Conservation (phyloP, 2,888 invertebrate genomes). For the Argynnis bischoffii region DNA sequence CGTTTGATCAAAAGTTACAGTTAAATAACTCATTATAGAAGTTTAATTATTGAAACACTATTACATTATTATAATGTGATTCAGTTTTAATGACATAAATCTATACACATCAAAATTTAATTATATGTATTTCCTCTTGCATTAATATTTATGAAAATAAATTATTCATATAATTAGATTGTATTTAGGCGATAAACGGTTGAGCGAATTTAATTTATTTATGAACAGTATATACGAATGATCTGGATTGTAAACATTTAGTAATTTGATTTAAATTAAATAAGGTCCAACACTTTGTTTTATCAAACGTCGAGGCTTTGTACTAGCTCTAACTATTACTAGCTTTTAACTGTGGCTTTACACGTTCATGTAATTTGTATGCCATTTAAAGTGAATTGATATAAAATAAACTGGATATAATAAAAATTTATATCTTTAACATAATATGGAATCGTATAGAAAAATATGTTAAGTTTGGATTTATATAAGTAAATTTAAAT, state of each 20-base stretch:
- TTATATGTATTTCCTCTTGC: constrained; percentile 29
- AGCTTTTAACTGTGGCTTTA: too few relatives aligned
- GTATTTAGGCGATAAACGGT: constrained; percentile 39
- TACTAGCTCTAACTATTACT: too few relatives aligned
- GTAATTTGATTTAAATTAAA: background rate
- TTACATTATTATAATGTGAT: constrained; percentile 28
- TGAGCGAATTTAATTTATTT: constrained; percentile 36
- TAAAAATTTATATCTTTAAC: too few relatives aligned
- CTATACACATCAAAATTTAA: constrained; percentile 41
- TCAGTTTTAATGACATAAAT: constrained; percentile 44
- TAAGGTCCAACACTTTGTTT: too few relatives aligned
- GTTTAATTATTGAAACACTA: constrained; percentile 14
- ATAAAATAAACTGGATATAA: too few relatives aligned
- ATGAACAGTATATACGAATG: constrained; percentile 17
- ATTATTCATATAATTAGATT: constrained; percentile 41
- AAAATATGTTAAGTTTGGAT: too few relatives aligned
- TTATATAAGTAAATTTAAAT: too few relatives aligned
- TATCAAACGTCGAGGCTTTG: too few relatives aligned
- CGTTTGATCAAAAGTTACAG: background rate
- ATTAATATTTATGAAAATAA: constrained; percentile 40
- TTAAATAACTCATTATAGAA: constrained; percentile 18
- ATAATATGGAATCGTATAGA: too few relatives aligned
- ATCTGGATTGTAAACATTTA: constrained; percentile 26
- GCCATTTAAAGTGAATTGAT: too few relatives aligned
- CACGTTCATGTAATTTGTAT: too few relatives aligned